These are phyloP conservation scores for Pycnonotus jocosus DNA, from an alignment of 2,113 vertebrate species.

Conservation along the genomic window DNA sequence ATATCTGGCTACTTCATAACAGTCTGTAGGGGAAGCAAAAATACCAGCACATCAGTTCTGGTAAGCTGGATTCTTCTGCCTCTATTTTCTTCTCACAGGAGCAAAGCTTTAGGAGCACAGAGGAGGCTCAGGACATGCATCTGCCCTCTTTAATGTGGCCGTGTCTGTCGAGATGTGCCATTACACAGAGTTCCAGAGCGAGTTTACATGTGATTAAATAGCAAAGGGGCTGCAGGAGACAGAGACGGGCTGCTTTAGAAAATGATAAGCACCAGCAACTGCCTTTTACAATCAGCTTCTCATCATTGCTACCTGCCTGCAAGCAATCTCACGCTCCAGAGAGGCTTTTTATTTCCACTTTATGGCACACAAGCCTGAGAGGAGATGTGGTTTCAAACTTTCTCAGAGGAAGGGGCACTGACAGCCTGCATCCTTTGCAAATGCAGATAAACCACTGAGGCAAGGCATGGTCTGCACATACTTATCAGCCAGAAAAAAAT, in stretches of 20 bases:
- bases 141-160: neutral
- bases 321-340: neutral
- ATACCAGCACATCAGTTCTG: neutral
- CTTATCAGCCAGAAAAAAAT: neutral
- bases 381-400: neutral
- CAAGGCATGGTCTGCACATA: neutral
- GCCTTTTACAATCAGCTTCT: slow-evolving; percentile 18
- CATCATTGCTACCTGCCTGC: neutral
- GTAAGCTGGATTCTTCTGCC: neutral
- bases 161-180: neutral
- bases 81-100: neutral
- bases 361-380: neutral
- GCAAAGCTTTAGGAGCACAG: neutral
- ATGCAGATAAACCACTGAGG: neutral
- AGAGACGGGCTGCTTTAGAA: neutral
- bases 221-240: neutral
- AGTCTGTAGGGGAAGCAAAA: neutral
- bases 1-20: neutral
- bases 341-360: neutral
- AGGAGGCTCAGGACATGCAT: rapidly evolving
- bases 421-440: neutral
- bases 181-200: neutral
- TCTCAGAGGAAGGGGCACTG: neutral
- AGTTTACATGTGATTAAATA: neutral
- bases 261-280: neutral